Conservation (phyloP, 1,140 invertebrate genomes). For the Drosophila athabasca region DNA sequence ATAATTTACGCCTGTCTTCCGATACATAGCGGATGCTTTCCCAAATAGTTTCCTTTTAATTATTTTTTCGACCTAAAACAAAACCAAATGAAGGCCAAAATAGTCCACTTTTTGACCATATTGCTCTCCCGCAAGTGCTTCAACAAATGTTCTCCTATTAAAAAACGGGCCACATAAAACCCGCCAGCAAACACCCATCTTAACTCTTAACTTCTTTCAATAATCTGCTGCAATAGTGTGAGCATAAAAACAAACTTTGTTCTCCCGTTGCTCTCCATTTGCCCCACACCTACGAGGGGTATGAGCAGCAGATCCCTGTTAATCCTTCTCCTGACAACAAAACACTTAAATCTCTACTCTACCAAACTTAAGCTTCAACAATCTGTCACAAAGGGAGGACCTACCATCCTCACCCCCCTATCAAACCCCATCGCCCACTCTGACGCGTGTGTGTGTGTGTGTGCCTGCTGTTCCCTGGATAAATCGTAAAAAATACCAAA, state of each 20-base stretch:
- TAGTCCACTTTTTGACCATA: no score
- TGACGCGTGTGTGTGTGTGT: not conserved
- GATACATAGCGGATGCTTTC: no score
- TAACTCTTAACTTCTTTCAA: slow-evolving; percentile 9
- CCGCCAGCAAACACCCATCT: not conserved
- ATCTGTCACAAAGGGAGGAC: slow-evolving; percentile 44
- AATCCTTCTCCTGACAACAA: slow-evolving; percentile 14
- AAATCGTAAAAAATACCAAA: slow-evolving; percentile 71
- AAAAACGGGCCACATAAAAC: not conserved
- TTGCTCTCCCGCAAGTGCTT: no score
- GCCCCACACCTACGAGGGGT: no score
- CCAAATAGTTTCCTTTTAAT: no score
- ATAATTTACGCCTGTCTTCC: no score
- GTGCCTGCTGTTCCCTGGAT: slow-evolving; percentile 26
- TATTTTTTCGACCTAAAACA: no score
- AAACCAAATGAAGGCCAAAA: no score
- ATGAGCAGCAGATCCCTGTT: slow-evolving; percentile 5
- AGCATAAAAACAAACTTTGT: not conserved
- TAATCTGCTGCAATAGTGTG: not conserved
- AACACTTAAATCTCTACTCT: slow-evolving; percentile 1
- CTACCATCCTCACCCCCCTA: no score
- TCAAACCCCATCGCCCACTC: not conserved
- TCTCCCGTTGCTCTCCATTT: not conserved
- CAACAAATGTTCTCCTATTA: no score
- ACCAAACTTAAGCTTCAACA: slow-evolving; percentile 36